Base-by-base conservation (phyloP, 1,140 invertebrate genomes). In the Catajapyx aquilonaris region DNA sequence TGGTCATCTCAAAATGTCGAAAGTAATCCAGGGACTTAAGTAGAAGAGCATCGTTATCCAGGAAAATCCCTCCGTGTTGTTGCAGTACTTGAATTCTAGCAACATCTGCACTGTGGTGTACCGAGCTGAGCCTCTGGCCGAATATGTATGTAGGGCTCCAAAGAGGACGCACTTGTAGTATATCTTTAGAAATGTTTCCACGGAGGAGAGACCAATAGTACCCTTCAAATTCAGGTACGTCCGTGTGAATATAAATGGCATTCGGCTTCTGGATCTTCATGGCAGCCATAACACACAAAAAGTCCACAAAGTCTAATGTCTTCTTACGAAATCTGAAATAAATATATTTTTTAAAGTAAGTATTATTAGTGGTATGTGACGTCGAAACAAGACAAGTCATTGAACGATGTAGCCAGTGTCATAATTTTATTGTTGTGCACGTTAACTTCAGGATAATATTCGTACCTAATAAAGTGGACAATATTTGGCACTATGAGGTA, bases 11-110 rank as follows among this genome's bases (percentile, higher is more conserved):
- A 42, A 49, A 59, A 32, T 44, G 44, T 18, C 53, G 41, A 38
- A 54, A 60, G 21, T 47, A 30, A 40, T 60, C 43, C 20, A 62
- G 46, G 2, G 47, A 44, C 33, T 56, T 49, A 4, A 61, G 42
- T 18, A 61, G 41, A 25, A 55, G 46, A 11, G 49, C 45, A 47
- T 61, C 59, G 25, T 49, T 52, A 41, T 61, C 59, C 2, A 61
- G 40, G 40, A 51, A 60, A 22, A 61, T 58, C 7, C 59, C 59
- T 15, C 59, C 59, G 36, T 46, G 49, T 37, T 46, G 31, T 44
- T 46, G 48, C 7, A 61, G 38, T 5, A 59, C 41, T 28, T 46
- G 34, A 7, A 61, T 41, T 19, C 59, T 41, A 13, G 49, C 46
- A 13, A 61, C 46, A 43, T 61, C 59, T 13, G 54, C 47, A 15